A percentile compares a stretch with the other conserved stretches of the same genome.
Conservation (phyloP, 2,888 invertebrate genomes). For the Heliconius cydno region DNA sequence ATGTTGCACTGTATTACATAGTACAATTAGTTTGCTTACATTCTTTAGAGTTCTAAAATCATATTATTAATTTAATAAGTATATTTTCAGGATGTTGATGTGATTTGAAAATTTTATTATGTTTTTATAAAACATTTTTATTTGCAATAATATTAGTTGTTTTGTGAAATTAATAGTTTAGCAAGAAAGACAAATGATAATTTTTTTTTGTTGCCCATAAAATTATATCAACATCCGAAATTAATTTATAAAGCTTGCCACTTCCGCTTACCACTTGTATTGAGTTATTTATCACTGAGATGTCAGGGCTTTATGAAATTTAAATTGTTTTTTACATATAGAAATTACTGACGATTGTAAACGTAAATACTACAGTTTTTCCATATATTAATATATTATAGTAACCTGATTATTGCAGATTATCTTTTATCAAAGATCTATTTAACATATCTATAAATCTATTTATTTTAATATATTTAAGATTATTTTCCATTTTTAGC, state of each 20-base stretch:
- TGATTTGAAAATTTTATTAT: background rate
- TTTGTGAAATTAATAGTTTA: no score
- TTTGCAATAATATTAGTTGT: no score
- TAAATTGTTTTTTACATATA: background rate
- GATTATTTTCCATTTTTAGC: no score
- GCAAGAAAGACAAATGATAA: no score
- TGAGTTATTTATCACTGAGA: background rate
- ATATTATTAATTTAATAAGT: background rate
- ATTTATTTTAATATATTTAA: background rate
- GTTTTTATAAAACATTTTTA: no score
- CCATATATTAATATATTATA: background rate
- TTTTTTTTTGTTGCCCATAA: background rate
- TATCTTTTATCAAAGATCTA: background rate
- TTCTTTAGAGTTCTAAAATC: background rate
- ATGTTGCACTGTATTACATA: constrained; percentile 48
- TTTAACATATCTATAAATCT: background rate
- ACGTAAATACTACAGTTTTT: background rate
- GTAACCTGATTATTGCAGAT: background rate
- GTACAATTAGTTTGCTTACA: constrained; percentile 22
- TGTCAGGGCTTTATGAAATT: background rate
- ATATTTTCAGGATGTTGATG: background rate
- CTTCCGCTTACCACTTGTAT: background rate
- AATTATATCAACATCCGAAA: background rate
- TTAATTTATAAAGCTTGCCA: background rate
- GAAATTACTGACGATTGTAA: background rate